Base-by-base conservation (phyloP, 2,797 vertebrate species). In the Bothrops alternatus region DNA sequence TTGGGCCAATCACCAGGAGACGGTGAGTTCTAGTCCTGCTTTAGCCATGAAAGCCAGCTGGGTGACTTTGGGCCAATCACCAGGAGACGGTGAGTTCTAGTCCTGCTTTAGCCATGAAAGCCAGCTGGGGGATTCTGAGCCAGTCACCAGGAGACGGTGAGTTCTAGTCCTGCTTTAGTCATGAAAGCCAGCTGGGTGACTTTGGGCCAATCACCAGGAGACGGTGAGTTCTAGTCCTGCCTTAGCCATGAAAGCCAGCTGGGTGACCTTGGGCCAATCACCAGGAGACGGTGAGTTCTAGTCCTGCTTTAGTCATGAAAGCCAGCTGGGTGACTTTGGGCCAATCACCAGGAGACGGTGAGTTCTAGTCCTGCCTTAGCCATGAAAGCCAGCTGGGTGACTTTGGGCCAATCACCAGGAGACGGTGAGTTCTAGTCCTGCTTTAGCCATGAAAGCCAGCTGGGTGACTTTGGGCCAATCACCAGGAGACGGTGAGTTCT, bases 91-190 rank as follows among this genome's bases (percentile, higher is more conserved):
- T 32, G 63, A 69, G 13, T 69, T 69, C 4, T 69, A 69, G 28
- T 32, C 28, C 63, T 3, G 2, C 65, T 1, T 65, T 65, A 65
- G 28, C 0, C 11, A 28, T 3, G 11, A 63, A 28, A 4, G 20
- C 3, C 11, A 0, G 1, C 28, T n/a, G n/a, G 13, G 5, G 6
- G 8, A 61, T 1, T 26, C 0, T 26, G 60, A 0, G 60, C 25
- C 60, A 26, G 11, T 10, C 60, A 61, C 7, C 60, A 61, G 25
- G 60, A 0, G n/a, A n/a, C n/a, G n/a, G n/a, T n/a, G n/a, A n/a
- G n/a, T n/a, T n/a, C n/a, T n/a, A n/a, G n/a, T n/a, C n/a, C n/a
- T n/a, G n/a, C n/a, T n/a, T n/a, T n/a, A n/a, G n/a, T n/a, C n/a
- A n/a, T n/a, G n/a, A n/a, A n/a, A n/a, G n/a, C n/a, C n/a, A n/a